phyloP scores from a whole-genome alignment of 2,888 invertebrate species.

The Steinernema scapterisci region DNA sequence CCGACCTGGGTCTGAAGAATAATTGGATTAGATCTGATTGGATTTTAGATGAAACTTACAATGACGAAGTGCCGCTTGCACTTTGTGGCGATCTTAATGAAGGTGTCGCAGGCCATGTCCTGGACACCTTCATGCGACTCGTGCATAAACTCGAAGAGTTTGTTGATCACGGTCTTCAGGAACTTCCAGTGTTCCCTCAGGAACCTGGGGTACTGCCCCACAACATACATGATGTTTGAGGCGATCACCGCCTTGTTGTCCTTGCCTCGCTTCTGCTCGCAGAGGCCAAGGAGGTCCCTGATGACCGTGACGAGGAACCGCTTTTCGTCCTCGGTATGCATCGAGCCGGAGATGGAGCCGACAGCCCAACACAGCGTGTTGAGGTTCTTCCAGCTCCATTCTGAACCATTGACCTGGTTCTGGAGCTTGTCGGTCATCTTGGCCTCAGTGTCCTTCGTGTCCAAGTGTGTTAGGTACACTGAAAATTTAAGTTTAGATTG shows the following conservation, averaged over 20 bases:
- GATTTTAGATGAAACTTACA: conserved; percentile 52
- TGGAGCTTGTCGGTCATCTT: conserved; percentile 98
- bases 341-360: conserved; percentile 96
- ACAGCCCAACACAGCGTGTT: conserved; percentile 99
- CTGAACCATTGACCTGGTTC: conserved; percentile 92
- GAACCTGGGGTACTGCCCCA: conserved; percentile 98
- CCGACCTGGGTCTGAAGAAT: conserved; percentile 81
- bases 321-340: conserved; percentile 99
- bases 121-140: conserved; percentile 99
- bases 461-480: conserved; percentile 97
- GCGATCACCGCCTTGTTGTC: conserved; percentile 99
- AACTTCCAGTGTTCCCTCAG: conserved; percentile 99
- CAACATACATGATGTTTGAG: conserved; percentile 99
- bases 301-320: conserved; percentile 97
- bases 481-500: conserved; percentile 48
- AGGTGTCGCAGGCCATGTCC: conserved; percentile 99
- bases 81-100: conserved; percentile 98
- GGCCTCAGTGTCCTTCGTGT: conserved; percentile 93
- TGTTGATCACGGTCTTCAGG: conserved; percentile 84
- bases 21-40: background rate
- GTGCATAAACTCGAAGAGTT: conserved; percentile 99
- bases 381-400: conserved; percentile 99
- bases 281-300: conserved; percentile 91
- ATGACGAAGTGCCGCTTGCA: conserved; percentile 96
- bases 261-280: conserved; percentile 97